Base-by-base conservation (phyloP, 2,113 vertebrate species). In the Crocuta crocuta region DNA sequence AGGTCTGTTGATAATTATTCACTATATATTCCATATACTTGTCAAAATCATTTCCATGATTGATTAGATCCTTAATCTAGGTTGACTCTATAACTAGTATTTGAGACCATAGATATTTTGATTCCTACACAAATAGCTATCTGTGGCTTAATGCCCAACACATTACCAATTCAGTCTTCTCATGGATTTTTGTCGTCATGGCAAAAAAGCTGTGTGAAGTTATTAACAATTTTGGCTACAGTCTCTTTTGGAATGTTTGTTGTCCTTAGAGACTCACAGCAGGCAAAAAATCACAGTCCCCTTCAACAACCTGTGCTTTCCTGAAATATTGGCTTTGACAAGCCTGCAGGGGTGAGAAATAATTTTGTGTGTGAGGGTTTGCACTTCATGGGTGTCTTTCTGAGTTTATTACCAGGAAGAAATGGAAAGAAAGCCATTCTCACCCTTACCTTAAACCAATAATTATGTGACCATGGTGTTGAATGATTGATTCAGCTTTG, bases 321-420 rank as follows among this genome's bases (percentile, higher is more conserved):
- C 94, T 98, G 97, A 98, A 98, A 98, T 98, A 98, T 98, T 98
- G 97, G 92, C 97, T 98, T 89, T 97, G 98, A 98, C 97, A 97
- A 96, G 97, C 78, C 97, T 97, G 94, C 97, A 96, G 97, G 97
- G 94, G 97, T 98, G 98, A 98, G 97, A 98, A 98, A 98, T 97
- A 96, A 98, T 98, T 98, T 98, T 89, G 78, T 79, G 81, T 92
- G 19, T 95, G 85, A 97, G 96, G 93, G 90, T 98, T 98, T 97
- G 53, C 66, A 96, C 97, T 97, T 98, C 96, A 79, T 98, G 97
- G 84, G 88, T 98, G 61, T 95, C 90, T 98, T 94, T 96, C 96
- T 97, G 97, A 93, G 94, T 94, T 96, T 95, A 96, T 97, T 94
- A 97, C 94, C 80, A 94, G 50, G 33, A 98, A 61, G 85, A 96